Percentiles rank a stretch among this genome's conserved stretches.
Conservation (phyloP, 2,797 vertebrate genomes). For the Glossophaga mutica region DNA sequence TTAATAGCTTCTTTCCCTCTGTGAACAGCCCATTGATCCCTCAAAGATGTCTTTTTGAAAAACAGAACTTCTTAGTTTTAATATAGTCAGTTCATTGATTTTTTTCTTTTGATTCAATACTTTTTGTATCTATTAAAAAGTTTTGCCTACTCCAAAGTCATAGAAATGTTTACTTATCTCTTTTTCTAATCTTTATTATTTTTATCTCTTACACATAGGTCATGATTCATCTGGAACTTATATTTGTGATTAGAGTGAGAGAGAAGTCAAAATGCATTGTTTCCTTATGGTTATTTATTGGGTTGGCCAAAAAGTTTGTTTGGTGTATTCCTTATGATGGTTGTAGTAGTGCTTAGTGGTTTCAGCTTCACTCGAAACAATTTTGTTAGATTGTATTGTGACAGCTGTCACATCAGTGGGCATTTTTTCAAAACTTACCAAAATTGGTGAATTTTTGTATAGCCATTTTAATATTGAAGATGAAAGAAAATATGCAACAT, state of each 20-base stretch:
- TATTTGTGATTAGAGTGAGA: background rate
- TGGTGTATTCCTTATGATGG: background rate
- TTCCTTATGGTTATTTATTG: background rate
- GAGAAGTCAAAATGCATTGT: background rate
- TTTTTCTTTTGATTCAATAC: background rate
- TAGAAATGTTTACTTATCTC: background rate
- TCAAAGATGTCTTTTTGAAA: background rate
- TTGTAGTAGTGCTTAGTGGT: background rate
- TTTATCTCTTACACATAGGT: background rate
- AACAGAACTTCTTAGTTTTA: slow-evolving; percentile 7
- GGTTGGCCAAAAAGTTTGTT: background rate
- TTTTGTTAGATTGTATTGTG: background rate
- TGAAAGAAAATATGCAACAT: background rate
- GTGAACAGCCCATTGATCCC: background rate
- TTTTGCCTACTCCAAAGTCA: background rate
- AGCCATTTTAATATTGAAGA: background rate
- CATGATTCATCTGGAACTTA: background rate
- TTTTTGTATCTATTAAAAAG: background rate
- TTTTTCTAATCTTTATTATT: background rate
- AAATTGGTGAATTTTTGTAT: background rate
- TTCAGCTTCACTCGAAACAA: background rate
- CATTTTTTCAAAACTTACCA: background rate
- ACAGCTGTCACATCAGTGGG: background rate
- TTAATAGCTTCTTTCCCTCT: background rate
- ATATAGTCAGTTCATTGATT: background rate